Evolutionary conservation across 1,140 invertebrate genomes (phyloP).

Genomic region (Zaprionus capensis): DNA sequence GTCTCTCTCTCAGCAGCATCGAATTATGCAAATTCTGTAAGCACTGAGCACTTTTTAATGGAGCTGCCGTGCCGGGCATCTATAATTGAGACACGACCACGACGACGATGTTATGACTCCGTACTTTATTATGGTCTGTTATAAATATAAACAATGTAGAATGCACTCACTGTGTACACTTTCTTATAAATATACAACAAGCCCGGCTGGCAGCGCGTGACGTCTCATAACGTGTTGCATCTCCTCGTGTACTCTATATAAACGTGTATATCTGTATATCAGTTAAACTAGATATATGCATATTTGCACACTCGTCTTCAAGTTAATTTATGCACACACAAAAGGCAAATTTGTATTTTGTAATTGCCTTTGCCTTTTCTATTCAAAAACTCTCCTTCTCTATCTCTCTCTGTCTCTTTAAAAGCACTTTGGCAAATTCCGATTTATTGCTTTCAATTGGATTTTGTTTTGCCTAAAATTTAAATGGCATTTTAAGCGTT

Average conservation of each 20-base stretch:
- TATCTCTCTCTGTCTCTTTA: neutral
- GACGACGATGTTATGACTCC: neutral
- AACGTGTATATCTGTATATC: neutral
- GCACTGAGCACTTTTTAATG: constrained; percentile 63
- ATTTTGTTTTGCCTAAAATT: neutral
- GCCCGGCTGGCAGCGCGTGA: constrained; percentile 26
- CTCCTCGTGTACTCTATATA: constrained; percentile 4
- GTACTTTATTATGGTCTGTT: constrained; percentile 24
- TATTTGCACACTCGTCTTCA: constrained; percentile 8
- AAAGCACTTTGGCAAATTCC: neutral
- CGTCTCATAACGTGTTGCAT: constrained; percentile 55
- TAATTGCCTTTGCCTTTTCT: neutral
- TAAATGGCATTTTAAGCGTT: neutral
- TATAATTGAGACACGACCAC: constrained; percentile 42
- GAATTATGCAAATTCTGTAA: constrained; percentile 57
- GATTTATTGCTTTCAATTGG: no score
- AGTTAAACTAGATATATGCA: neutral
- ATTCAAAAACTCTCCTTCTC: no score
- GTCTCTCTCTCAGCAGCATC: neutral
- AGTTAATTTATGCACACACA: constrained; percentile 3
- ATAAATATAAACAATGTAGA: constrained; percentile 17
- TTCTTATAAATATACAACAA: constrained; percentile 29
- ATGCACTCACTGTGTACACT: constrained; percentile 9
- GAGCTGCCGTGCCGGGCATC: constrained; percentile 43
- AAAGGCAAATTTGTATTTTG: neutral